Percentiles rank a stretch among this genome's conserved stretches.
These are phyloP conservation scores for Argyresthia goedartella DNA, from an alignment of 2,888 invertebrate genomes.

Conservation along the genomic window DNA sequence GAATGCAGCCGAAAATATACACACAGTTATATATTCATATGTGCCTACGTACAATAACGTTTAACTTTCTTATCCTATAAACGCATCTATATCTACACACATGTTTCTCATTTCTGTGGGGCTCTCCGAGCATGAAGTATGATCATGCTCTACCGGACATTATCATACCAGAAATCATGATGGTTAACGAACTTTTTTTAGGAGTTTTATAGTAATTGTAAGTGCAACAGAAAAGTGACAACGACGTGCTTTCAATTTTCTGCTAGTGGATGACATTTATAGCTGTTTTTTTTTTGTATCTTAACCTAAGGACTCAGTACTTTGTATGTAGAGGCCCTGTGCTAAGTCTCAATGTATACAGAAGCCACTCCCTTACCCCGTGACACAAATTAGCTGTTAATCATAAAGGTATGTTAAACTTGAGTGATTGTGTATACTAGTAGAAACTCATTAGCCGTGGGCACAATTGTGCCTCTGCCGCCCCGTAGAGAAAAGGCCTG, in stretches of 20 bases:
- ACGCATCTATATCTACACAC: not conserved
- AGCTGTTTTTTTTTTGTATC: not conserved
- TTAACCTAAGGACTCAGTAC: not conserved
- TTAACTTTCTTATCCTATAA: not conserved
- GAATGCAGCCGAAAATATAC: not conserved
- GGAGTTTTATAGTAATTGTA: not conserved
- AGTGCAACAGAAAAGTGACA: not conserved
- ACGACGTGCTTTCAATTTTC: not conserved
- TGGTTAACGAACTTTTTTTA: not conserved
- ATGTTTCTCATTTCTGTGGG: not conserved
- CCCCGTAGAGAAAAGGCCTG: no score
- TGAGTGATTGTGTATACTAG: no score
- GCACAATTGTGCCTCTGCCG: no score
- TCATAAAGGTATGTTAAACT: no score
- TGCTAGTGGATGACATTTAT: not conserved
- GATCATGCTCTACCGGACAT: not conserved
- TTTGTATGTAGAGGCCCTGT: no score
- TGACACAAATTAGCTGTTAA: no score
- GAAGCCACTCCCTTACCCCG: no score
- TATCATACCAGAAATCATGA: no score
- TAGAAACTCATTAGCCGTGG: no score
- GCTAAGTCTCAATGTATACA: no score
- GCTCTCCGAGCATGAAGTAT: not conserved
- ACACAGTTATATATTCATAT: not conserved
- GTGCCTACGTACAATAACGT: not conserved